phyloP scores from a whole-genome alignment of 2,888 invertebrate species.

The Pimpla rufipes region DNA sequence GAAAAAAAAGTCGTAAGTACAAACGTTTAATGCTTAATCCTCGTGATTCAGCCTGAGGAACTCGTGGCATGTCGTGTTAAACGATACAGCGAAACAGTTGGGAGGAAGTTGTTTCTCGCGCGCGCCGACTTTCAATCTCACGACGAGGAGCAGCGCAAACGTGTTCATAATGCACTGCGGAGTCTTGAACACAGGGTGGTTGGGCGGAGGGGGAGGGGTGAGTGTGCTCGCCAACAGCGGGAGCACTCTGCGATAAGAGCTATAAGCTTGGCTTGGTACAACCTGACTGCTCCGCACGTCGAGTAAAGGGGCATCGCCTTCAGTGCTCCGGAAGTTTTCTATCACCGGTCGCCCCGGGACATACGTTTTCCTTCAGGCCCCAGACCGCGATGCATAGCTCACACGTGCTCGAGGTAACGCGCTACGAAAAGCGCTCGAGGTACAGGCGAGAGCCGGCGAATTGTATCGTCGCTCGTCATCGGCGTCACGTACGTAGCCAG shows the following conservation, averaged over 20 bases:
- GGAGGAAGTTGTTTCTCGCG: slow-evolving; percentile 35
- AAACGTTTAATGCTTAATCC: neutral
- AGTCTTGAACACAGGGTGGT: too few species aligned
- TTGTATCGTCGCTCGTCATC: slow-evolving; percentile 53
- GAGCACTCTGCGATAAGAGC: slow-evolving; percentile 22
- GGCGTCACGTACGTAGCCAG: slow-evolving; percentile 41
- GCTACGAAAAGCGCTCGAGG: neutral
- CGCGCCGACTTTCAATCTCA: slow-evolving; percentile 41
- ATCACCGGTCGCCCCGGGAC: slow-evolving; percentile 40
- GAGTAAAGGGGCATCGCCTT: slow-evolving; percentile 1
- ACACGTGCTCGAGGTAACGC: slow-evolving; percentile 27
- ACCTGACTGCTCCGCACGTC: slow-evolving; percentile 35
- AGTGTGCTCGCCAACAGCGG: slow-evolving; percentile 20
- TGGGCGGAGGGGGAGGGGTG: neutral
- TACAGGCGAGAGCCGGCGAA: slow-evolving; percentile 16
- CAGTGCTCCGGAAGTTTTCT: slow-evolving; percentile 59
- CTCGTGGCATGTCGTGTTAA: slow-evolving; percentile 17
- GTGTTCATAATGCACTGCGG: slow-evolving; percentile 37
- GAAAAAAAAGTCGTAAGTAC: neutral
- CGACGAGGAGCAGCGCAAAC: slow-evolving; percentile 22
- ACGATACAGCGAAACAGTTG: slow-evolving; percentile 20
- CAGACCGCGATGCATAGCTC: neutral
- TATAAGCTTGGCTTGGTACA: slow-evolving; percentile 3
- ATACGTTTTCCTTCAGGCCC: slow-evolving; percentile 26
- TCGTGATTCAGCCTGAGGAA: neutral